Evolutionary conservation across 2,888 invertebrate genomes (phyloP), one percentile per base, ranked within the genome.

Genomic region (Callosobruchus maculatus): DNA sequence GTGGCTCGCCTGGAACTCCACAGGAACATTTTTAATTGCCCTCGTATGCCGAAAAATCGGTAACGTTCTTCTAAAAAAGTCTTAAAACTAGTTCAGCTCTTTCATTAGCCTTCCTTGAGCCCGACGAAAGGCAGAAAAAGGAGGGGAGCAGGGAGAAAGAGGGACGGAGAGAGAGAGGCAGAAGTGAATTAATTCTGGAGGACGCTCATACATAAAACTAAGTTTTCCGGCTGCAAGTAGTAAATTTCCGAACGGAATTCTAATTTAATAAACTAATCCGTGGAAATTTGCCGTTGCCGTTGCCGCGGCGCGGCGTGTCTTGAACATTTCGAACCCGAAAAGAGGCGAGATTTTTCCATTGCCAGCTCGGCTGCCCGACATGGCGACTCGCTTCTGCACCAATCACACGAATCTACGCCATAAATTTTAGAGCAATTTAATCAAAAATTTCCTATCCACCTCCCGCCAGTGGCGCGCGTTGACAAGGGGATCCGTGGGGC

Each of bases 341-440:
- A 49, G 49, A 49, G 49, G 49, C 73, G 75, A 76, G 76, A 78
- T 77, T 77, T 78, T 77, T 77, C 74, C 77, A 13, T 49, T 49
- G 49, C 49, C 49, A 49, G 49, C 49, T 49, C 13, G 49, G 49
- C 49, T 49, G 26, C 26, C 26, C 26, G 26, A 26, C 26, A 26
- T 49, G 49, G 49, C 49, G 49, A 49, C 49, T 49, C 7, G 49
- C 49, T 49, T 49, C 49, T 18, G 13, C 1, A 49, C 79, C 77
- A 81, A 81, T 81, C 81, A 79, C 76, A 81, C 80, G 76, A 78
- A 80, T 81, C 80, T 76, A 72, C 77, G 80, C 82, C 80, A 82
- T 84, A 83, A 83, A 84, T 83, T 83, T 82, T 81, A 82, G 79
- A 82, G 84, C 84, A 83, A 84, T 84, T 83, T 84, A 84, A 84